These are phyloP conservation scores for Odontothrips loti DNA, from an alignment of 2,888 invertebrate genomes.

Conservation along the genomic window DNA sequence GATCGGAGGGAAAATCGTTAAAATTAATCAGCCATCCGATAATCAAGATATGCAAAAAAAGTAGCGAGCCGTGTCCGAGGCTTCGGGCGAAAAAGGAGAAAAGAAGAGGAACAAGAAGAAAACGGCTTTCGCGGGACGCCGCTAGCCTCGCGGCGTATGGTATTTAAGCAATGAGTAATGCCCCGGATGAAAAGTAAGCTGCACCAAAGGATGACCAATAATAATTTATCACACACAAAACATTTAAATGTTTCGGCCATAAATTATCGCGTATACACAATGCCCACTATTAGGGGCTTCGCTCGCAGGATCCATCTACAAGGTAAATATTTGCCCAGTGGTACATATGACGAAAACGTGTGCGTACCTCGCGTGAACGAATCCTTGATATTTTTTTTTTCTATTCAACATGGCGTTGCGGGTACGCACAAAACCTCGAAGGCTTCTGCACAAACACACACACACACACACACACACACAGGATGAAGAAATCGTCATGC, in stretches of 20 bases:
- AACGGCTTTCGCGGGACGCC: not conserved
- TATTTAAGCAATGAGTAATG: slow-evolving; percentile 15
- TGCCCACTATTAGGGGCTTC: not conserved
- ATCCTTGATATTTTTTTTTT: not conserved
- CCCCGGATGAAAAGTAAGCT: slow-evolving; percentile 23
- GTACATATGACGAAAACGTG: not conserved
- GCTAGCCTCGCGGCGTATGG: not conserved
- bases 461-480: too few species aligned
- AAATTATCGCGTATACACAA: not conserved
- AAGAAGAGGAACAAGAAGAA: not conserved
- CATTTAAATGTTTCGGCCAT: slow-evolving; percentile 15
- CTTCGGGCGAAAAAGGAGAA: not conserved
- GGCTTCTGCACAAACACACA: not conserved
- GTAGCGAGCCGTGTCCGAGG: too few species aligned
- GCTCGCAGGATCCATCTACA: not conserved
- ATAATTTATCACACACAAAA: slow-evolving; percentile 13
- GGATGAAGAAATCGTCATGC: not conserved
- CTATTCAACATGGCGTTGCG: too few species aligned
- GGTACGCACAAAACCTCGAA: not conserved
- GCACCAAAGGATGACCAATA: not conserved
- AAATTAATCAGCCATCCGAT: too few species aligned
- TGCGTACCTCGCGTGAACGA: too few species aligned
- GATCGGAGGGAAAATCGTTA: too few species aligned
- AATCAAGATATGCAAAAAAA: too few species aligned
- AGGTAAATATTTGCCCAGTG: not conserved